phyloP scores from a whole-genome alignment of 37 sponge, comb jelly and placozoan genomes.

The Aplysina aerophoba region DNA sequence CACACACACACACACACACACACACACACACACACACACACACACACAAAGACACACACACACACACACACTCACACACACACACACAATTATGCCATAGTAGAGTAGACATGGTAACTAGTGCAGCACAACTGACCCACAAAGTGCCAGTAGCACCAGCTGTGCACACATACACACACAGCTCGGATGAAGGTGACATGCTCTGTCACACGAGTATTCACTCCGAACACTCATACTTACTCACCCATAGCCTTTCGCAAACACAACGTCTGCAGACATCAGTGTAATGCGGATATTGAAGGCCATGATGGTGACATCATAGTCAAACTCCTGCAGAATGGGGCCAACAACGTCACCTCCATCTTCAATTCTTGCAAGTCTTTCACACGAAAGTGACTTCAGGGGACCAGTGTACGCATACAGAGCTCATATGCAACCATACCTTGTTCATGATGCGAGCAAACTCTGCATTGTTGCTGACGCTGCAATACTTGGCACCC shows the following conservation, averaged over 20 bases:
- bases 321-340: conserved; percentile 55
- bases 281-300: conserved; percentile 51
- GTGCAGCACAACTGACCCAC: too few relatives aligned
- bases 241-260: conserved; percentile 63
- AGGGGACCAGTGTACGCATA: too few relatives aligned
- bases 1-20: conserved; percentile 40
- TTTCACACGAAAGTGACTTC: too few relatives aligned
- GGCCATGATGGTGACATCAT: conserved; percentile 61
- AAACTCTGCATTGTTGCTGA: conserved; percentile 44
- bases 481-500: conserved; percentile 56
- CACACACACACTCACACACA: conserved; percentile 36
- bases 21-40: conserved; percentile 50
- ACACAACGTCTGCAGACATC: conserved; percentile 2
- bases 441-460: conserved; percentile 46
- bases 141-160: background rate
- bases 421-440: too few relatives aligned
- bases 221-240: background rate
- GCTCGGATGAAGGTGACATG: background rate
- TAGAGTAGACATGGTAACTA: too few relatives aligned
- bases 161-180: background rate
- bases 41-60: conserved; percentile 48
- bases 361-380: too few relatives aligned
- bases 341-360: background rate
- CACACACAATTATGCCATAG: too few relatives aligned
- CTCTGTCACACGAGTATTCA: too few relatives aligned